These are phyloP conservation scores for Caiman crocodilus DNA, from an alignment of 2,797 vertebrate species.

Conservation along the genomic window DNA sequence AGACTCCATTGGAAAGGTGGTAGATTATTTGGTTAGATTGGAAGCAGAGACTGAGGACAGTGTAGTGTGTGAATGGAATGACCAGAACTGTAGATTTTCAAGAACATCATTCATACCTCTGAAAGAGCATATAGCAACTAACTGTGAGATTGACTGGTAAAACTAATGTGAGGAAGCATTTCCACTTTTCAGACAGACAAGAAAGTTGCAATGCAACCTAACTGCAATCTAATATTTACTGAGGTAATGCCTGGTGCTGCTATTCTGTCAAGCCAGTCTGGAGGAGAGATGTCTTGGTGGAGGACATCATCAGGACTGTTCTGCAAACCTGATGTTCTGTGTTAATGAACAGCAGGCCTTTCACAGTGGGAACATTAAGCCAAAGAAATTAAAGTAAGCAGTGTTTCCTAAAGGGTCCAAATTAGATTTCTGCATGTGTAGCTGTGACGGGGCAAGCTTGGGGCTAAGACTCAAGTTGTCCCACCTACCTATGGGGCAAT, in stretches of 20 bases:
- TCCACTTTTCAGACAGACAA: not conserved
- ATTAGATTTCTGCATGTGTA: not conserved
- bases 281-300: not conserved
- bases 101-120: accelerated
- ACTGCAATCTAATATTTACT: not conserved
- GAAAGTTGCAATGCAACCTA: not conserved
- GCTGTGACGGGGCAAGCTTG: no score
- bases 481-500: no score
- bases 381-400: not conserved
- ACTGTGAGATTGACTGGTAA: accelerated
- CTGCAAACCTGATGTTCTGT: not conserved
- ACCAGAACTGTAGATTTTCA: accelerated
- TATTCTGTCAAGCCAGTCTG: not conserved
- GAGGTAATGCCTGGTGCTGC: not conserved
- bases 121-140: not conserved
- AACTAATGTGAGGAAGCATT: accelerated
- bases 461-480: no score
- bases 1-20: not conserved
- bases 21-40: not conserved
- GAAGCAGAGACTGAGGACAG: not conserved
- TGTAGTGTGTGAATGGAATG: accelerated
- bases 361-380: not conserved
- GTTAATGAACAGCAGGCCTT: not conserved
- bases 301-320: not conserved
- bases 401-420: not conserved